A percentile compares a stretch with the other conserved stretches of the same genome.
Conservation (phyloP, 2,888 invertebrate genomes). For the Poecilobothrus nobilitatus region DNA sequence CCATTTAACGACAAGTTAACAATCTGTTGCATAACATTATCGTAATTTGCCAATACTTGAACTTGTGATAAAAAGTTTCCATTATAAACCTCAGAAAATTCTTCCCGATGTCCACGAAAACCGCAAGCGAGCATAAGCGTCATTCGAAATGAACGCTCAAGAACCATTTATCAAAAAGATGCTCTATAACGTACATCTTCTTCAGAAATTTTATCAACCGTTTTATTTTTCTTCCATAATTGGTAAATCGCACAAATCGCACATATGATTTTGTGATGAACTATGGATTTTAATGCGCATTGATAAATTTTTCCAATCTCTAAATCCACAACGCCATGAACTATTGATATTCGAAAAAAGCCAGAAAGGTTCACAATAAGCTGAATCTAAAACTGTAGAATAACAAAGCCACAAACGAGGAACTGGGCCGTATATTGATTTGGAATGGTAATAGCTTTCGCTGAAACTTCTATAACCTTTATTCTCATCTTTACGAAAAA, state of each 20-base stretch:
- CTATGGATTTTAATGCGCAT: too few relatives aligned
- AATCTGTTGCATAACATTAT: slow-evolving; percentile 27
- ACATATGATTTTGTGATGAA: too few relatives aligned
- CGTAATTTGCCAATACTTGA: slow-evolving; percentile 26
- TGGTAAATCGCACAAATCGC: neutral
- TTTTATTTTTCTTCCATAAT: slow-evolving; percentile 1
- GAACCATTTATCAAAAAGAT: neutral
- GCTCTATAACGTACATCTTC: neutral
- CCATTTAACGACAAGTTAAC: slow-evolving; percentile 25
- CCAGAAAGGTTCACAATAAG: too few relatives aligned
- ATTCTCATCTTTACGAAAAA: too few relatives aligned
- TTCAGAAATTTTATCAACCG: neutral
- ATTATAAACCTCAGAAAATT: slow-evolving; percentile 17
- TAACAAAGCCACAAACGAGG: too few relatives aligned
- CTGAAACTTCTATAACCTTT: too few relatives aligned
- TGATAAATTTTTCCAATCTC: too few relatives aligned
- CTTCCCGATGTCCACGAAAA: slow-evolving; percentile 19
- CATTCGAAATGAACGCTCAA: neutral
- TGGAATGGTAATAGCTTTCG: too few relatives aligned
- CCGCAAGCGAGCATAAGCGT: neutral
- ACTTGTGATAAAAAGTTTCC: slow-evolving; percentile 28
- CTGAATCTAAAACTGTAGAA: too few relatives aligned
- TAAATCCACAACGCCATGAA: too few relatives aligned
- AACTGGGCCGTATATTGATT: too few relatives aligned
- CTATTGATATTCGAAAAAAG: too few relatives aligned